These are phyloP conservation scores for Cirrhinus molitorella DNA, from an alignment of 2,797 vertebrate species.

Conservation along the genomic window DNA sequence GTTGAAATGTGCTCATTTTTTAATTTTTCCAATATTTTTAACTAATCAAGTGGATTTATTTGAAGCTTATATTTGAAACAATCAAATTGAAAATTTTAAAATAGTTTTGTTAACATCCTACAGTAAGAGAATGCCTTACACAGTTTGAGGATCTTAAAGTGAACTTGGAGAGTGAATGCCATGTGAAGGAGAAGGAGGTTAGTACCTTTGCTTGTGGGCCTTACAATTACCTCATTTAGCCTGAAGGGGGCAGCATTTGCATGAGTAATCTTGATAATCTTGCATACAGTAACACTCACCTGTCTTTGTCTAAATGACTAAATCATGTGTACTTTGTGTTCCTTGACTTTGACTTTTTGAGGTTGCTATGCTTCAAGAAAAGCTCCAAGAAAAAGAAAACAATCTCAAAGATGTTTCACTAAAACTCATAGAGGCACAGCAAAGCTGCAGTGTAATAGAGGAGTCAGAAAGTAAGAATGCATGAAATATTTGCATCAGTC, in stretches of 20 bases:
- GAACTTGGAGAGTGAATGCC: constrained; percentile 79
- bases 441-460: constrained; percentile 76
- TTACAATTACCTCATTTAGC: not conserved
- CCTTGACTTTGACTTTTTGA: constrained; percentile 64
- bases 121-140: constrained; percentile 87
- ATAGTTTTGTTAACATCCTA: constrained; percentile 22
- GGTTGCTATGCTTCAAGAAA: constrained; percentile 79
- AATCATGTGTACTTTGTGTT: constrained; percentile 3
- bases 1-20: constrained; percentile 79
- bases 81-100: not conserved
- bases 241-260: constrained; percentile 24
- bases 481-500: not conserved
- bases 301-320: not conserved
- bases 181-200: constrained; percentile 86
- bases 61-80: not conserved
- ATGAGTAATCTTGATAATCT: not conserved
- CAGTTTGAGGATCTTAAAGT: constrained; percentile 82
- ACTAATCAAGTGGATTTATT: not conserved
- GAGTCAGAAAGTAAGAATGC: constrained; percentile 81
- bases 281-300: not conserved
- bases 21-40: not conserved
- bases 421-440: constrained; percentile 80
- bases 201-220: constrained; percentile 44
- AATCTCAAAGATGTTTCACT: constrained; percentile 77
- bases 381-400: constrained; percentile 79